These are phyloP conservation scores for Brenthis hecate DNA, from an alignment of 2,888 invertebrate genomes.

Conservation along the genomic window DNA sequence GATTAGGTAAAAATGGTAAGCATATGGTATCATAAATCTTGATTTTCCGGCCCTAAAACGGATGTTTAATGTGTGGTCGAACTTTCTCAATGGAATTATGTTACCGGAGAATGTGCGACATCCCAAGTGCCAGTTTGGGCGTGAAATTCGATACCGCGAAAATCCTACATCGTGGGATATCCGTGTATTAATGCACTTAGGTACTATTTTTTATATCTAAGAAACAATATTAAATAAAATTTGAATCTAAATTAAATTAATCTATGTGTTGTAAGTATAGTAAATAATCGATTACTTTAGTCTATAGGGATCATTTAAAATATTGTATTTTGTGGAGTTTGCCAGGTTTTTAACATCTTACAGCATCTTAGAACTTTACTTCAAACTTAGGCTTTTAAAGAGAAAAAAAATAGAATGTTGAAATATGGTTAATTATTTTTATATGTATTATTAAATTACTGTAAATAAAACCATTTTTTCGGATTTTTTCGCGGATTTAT, in stretches of 20 bases:
- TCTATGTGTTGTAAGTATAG: too few species aligned
- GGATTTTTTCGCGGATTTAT: too few species aligned
- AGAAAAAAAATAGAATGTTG: too few species aligned
- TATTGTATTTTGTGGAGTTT: too few species aligned
- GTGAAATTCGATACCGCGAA: conserved; percentile 24
- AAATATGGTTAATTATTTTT: too few species aligned
- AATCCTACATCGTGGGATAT: conserved; percentile 17
- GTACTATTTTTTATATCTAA: conserved; percentile 7
- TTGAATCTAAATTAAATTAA: background rate
- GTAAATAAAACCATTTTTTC: too few species aligned
- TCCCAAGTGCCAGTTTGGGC: conserved; percentile 21
- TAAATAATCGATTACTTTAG: too few species aligned
- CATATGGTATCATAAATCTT: conserved; percentile 17
- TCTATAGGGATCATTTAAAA: too few species aligned
- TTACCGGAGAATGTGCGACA: conserved; percentile 28
- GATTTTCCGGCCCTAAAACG: conserved; percentile 18
- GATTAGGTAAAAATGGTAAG: background rate
- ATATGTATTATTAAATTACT: too few species aligned
- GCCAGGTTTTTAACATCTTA: too few species aligned
- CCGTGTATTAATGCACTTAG: background rate
- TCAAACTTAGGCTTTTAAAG: too few species aligned
- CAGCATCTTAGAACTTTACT: too few species aligned
- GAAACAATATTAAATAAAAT: background rate
- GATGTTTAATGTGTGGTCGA: conserved; percentile 29
- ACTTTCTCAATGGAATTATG: conserved; percentile 27